Base-by-base conservation (phyloP, 1,140 invertebrate genomes). In the Anoplolepis gracilipes region DNA sequence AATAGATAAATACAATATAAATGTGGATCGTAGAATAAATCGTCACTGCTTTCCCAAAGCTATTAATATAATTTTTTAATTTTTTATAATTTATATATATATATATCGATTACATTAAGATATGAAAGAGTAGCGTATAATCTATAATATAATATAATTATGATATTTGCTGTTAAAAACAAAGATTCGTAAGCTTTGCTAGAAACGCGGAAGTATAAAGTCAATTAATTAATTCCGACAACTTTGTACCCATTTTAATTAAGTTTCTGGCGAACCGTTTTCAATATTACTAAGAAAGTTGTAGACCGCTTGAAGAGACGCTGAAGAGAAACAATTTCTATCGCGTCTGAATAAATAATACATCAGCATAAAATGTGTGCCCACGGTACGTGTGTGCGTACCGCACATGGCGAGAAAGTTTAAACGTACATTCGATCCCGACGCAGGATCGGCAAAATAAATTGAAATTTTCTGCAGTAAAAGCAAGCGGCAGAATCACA, bases 151-250 rank as follows among this genome's bases (percentile, higher is more conserved):
- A n/a, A n/a, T n/a, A n/a, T n/a, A 42, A 69, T 46, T 30, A 11
- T 53, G 33, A 72, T 30, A 61, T 73, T 42, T 73, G 55, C n/a
- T 28, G 42, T 82, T 72, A 73, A 82, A 82, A 33, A 73, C 55
- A 67, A 11, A 61, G 49, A 6, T 72, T 69, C 64, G 33, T 55
- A 28, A 33, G 22, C 25, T 42, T 61, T 22, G 33, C 13, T 1
- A 7, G 53, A 42, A 72, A 82, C 19, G 36, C 53, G 36, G 46
- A 73, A 82, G 65, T 67, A 70, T 72, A 81, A 81, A 81, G 69
- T 73, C 78, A 82, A 82, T 82, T 81, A 81, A 81, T 81, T 82
- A 73, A 82, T 82, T 57, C 39, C 36, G 30, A 42, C 65, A 61
- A 82, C 22, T 82, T 82, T 36, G 33, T 42, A 19, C n/a, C n/a